Base-by-base conservation (phyloP, 2,797 vertebrate species). In the Rhabdophis nuchalis region DNA sequence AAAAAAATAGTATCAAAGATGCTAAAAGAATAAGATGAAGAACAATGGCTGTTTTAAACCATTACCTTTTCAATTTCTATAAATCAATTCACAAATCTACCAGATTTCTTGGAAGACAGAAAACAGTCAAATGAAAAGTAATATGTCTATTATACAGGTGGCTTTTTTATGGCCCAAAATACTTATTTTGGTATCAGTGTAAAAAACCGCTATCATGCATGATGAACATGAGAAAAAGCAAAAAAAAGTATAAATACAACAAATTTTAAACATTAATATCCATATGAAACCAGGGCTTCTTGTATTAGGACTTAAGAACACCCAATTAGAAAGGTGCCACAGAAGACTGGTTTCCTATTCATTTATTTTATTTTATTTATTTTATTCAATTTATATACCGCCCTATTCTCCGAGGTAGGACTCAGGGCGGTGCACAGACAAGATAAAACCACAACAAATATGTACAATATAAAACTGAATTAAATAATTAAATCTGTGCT, bases 11-110 rank as follows among this genome's bases (percentile, higher is more conserved):
- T 50, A 58, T 12, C 85, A 90, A 23, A 90, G 87, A 93, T 5
- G 92, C 11, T 13, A 92, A 41, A n/a, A 3, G 11, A 85, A 91
- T 90, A 92, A 90, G 64, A 91, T 41, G 89, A 58, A 27, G 52
- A 61, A 60, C 11, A 90, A 56, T 91, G 58, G 61, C 41, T 88
- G 8, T 6, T 52, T 92, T 52, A 87, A 27, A 9, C 3, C 53
- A 77, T 52, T 77, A 72, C 13, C 9, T 72, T 86, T 56, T 89
- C 68, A 87, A 6, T 89, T 86, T 10, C 5, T 16, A 52, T 23
- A 50, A 56, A 72, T 57, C 46, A 16, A 72, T 23, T 25, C 29
- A 29, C 8, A 87, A 87, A 36, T 50, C 18, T 32, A 32, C 11
- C 32, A 27, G 32, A 10, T 36, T 91, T n/a, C 27, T 7, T 68